phyloP scores from a whole-genome alignment of 92 coral and sea anemone species.

The Actinernus sp. region DNA sequence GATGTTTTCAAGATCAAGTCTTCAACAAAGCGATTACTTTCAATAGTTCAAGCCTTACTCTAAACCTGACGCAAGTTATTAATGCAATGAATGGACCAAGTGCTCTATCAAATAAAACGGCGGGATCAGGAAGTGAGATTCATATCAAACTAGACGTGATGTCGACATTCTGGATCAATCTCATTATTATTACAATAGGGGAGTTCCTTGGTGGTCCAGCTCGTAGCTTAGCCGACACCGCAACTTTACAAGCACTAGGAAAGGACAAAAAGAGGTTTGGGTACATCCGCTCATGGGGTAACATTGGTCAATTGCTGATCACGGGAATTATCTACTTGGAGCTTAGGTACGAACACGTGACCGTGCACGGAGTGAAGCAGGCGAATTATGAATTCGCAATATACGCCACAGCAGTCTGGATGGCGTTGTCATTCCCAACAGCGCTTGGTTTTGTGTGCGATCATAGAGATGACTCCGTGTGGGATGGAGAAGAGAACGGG shows the following conservation, averaged over 20 bases:
- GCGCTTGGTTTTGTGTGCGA: slow-evolving; percentile 59
- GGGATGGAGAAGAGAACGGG: background rate
- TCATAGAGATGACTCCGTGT: slow-evolving; percentile 5
- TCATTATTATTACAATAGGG: slow-evolving; percentile 48
- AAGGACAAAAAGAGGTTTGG: slow-evolving; percentile 63
- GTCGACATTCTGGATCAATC: slow-evolving; percentile 44
- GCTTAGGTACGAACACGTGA: slow-evolving; percentile 49
- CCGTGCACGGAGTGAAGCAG: slow-evolving; percentile 47
- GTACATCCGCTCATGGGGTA: slow-evolving; percentile 68
- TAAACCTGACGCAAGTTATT: too few species aligned
- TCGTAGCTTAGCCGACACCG: slow-evolving; percentile 70
- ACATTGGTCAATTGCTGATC: slow-evolving; percentile 54
- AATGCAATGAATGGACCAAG: too few species aligned
- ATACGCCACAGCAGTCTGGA: slow-evolving; percentile 35
- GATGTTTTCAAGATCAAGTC: background rate
- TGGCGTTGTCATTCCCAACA: slow-evolving; percentile 57
- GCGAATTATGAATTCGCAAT: slow-evolving; percentile 65
- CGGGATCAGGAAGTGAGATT: slow-evolving; percentile 3
- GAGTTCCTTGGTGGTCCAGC: slow-evolving; percentile 80
- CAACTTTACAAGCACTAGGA: slow-evolving; percentile 61
- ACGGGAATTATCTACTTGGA: slow-evolving; percentile 39
- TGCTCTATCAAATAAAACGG: too few species aligned
- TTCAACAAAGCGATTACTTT: background rate
- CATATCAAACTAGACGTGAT: slow-evolving; percentile 26
- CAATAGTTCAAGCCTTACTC: too few species aligned